phyloP scores from a whole-genome alignment of 2,113 vertebrate species.

The Heteronetta atricapilla region DNA sequence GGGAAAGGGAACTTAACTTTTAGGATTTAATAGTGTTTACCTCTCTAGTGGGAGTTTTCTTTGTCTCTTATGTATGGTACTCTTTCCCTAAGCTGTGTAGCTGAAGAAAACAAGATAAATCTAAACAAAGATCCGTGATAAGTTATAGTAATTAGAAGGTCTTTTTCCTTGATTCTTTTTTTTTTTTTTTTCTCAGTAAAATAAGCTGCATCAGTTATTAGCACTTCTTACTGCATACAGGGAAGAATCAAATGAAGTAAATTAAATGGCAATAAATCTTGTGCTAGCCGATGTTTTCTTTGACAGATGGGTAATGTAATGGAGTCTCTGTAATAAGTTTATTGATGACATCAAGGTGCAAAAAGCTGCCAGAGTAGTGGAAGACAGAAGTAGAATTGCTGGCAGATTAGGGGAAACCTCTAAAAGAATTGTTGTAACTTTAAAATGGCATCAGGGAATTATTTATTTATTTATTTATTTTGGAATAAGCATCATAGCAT shows the following conservation, averaged over 20 bases:
- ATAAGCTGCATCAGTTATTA: not conserved
- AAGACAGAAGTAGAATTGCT: not conserved
- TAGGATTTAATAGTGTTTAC: not conserved
- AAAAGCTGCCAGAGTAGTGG: not conserved
- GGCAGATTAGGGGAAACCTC: not conserved
- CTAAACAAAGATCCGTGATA: not conserved
- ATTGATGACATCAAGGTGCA: not conserved
- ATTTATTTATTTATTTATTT: too few relatives aligned
- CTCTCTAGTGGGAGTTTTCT: not conserved
- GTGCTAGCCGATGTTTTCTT: not conserved
- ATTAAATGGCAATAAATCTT: not conserved
- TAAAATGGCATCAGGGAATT: not conserved
- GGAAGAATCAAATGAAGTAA: not conserved
- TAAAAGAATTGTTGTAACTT: not conserved
- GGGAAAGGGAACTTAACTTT: not conserved
- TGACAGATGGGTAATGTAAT: not conserved
- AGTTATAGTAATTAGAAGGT: not conserved
- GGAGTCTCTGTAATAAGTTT: not conserved
- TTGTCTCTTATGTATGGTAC: not conserved
- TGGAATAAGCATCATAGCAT: not conserved
- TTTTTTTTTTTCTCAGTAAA: not conserved
- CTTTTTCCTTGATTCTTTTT: not conserved
- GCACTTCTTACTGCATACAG: not conserved
- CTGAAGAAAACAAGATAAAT: not conserved
- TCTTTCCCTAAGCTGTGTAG: not conserved